Conservation (phyloP, 1,140 invertebrate genomes). For the Heterodera schachtii region DNA sequence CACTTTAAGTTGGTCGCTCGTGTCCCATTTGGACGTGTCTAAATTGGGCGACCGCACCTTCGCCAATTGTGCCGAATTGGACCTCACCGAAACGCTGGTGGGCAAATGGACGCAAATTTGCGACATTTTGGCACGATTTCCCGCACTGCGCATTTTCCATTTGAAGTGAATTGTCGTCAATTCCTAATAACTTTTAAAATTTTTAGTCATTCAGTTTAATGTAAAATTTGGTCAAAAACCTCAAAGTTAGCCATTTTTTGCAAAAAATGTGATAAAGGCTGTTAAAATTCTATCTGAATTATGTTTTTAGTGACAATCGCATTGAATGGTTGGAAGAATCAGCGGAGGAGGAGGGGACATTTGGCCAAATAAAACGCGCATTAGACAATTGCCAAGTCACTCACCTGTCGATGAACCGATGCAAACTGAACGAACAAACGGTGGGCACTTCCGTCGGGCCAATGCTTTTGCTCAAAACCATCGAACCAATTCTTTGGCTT, state of each 20-base stretch:
- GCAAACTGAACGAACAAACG: slow-evolving; percentile 33
- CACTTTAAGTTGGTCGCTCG: slow-evolving; percentile 22
- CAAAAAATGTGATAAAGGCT: too few relatives aligned
- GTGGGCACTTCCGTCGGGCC: neutral
- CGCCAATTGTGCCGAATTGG: slow-evolving; percentile 30
- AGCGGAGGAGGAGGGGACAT: neutral
- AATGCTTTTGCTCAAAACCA: too few relatives aligned
- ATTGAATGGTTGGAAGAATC: slow-evolving; percentile 20
- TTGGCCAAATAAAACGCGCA: neutral
- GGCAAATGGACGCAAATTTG: slow-evolving; percentile 36
- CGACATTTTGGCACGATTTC: slow-evolving; percentile 33
- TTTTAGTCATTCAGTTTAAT: neutral
- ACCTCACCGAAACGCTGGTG: slow-evolving; percentile 31
- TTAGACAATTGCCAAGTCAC: neutral
- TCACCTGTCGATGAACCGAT: slow-evolving; percentile 38
- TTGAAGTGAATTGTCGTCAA: slow-evolving; percentile 16
- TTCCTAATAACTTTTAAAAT: neutral
- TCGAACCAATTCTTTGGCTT: neutral
- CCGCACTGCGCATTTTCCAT: slow-evolving; percentile 32
- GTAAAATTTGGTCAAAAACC: neutral
- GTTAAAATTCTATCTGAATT: too few relatives aligned
- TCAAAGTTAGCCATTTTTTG: neutral
- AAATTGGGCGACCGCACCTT: slow-evolving; percentile 10
- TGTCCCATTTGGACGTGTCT: slow-evolving; percentile 15
- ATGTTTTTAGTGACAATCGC: slow-evolving; percentile 35